phyloP scores from a whole-genome alignment of 2,113 vertebrate genomes.

The Rhineura floridana region DNA sequence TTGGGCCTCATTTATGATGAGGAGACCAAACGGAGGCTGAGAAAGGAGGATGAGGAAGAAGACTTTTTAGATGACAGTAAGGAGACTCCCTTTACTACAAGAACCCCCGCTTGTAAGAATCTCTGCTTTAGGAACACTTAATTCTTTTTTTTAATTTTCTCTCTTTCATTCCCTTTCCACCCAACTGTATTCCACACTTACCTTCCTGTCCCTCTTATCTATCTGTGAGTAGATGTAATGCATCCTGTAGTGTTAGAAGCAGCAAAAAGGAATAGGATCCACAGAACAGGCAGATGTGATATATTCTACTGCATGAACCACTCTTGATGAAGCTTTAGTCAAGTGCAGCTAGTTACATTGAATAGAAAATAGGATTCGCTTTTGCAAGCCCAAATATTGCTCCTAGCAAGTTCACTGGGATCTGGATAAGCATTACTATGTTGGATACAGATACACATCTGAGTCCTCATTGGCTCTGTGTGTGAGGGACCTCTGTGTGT shows the following conservation, averaged over 20 bases:
- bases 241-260: constrained; percentile 7
- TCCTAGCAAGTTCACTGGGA: background rate
- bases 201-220: constrained; percentile 21
- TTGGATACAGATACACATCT: background rate
- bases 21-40: constrained; percentile 92
- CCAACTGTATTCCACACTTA: constrained; percentile 53
- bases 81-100: constrained; percentile 88
- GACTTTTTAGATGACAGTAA: constrained; percentile 99
- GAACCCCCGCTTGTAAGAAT: constrained; percentile 84
- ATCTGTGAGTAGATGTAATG: constrained; percentile 43
- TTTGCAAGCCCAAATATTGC: background rate
- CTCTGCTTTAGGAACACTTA: constrained; percentile 82
- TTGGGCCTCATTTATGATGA: constrained; percentile 97
- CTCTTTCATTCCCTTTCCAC: constrained; percentile 73
- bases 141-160: constrained; percentile 67
- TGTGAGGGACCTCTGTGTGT: background rate
- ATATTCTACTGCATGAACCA: background rate
- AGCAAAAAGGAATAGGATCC: background rate
- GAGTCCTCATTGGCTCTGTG: background rate
- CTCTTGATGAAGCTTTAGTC: background rate
- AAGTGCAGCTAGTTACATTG: background rate
- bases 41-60: constrained; percentile 98
- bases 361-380: background rate
- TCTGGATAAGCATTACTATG: background rate
- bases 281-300: constrained; percentile 2